A percentile compares a stretch with the other conserved stretches of the same genome.
These are phyloP conservation scores for Enteromius fasciolatus DNA, from an alignment of 2,797 vertebrate genomes.

Conservation along the genomic window DNA sequence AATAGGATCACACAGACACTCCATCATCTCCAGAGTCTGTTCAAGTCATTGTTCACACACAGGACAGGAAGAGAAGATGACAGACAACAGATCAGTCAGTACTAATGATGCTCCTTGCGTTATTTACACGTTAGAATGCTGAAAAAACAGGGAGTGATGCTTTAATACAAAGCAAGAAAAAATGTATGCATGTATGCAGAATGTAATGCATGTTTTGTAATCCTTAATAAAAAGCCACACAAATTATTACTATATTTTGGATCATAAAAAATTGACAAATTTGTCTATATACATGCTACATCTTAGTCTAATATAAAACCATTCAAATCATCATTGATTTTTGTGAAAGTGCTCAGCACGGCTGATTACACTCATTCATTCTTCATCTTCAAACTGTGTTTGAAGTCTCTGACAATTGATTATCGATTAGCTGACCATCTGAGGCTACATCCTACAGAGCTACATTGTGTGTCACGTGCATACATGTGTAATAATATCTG, in stretches of 20 bases:
- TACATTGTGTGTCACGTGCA: not conserved
- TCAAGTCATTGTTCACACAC: slow-evolving; percentile 12
- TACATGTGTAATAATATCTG: slow-evolving; percentile 34
- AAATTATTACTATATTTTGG: not conserved
- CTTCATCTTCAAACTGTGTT: not conserved
- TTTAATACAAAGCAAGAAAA: not conserved
- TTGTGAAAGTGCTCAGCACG: not conserved
- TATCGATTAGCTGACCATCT: not conserved
- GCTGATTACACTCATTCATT: not conserved
- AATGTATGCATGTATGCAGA: not conserved
- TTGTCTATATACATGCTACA: not conserved
- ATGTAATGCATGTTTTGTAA: not conserved
- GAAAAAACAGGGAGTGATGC: not conserved
- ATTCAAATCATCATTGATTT: not conserved
- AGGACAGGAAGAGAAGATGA: not conserved
- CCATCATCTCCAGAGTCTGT: slow-evolving; percentile 3
- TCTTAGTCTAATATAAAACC: not conserved
- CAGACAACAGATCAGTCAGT: not conserved
- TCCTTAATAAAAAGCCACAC: not conserved
- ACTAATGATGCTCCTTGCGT: not conserved
- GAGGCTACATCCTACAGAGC: not conserved
- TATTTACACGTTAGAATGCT: not conserved
- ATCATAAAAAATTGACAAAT: not conserved
- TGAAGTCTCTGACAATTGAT: slow-evolving; percentile 7
- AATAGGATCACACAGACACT: slow-evolving; percentile 32